phyloP scores from a whole-genome alignment of 2,113 vertebrate species.

The Ibidorhyncha struthersii region DNA sequence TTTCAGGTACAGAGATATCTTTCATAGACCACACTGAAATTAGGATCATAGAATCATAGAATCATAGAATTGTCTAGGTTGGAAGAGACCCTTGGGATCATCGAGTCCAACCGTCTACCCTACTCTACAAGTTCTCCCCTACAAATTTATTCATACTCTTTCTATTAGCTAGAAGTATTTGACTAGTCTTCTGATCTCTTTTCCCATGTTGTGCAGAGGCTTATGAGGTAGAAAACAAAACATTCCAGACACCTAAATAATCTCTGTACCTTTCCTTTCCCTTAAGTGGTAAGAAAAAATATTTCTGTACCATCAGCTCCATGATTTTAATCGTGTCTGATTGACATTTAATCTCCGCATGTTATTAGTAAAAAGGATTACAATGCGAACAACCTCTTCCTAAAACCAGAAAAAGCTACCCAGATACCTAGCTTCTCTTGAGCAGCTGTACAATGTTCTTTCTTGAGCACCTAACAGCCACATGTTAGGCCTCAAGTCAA shows the following conservation, averaged over 20 bases:
- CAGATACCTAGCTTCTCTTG: not conserved
- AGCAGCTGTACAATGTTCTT: not conserved
- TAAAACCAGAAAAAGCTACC: not conserved
- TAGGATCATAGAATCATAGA: too few species aligned
- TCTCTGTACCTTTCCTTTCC: not conserved
- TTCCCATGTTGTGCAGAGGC: not conserved
- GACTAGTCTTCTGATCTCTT: not conserved
- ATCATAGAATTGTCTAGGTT: too few species aligned
- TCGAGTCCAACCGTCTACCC: too few species aligned
- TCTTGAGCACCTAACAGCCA: not conserved
- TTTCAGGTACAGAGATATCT: not conserved
- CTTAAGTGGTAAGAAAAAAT: not conserved
- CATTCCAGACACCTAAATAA: not conserved
- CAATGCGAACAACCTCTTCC: not conserved
- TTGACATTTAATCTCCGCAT: not conserved
- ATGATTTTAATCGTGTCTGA: not conserved
- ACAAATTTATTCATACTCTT: accelerated
- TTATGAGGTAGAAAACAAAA: not conserved
- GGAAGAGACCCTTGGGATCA: too few species aligned
- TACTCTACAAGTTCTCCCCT: too few species aligned
- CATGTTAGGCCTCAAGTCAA: not conserved
- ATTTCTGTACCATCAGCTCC: not conserved
- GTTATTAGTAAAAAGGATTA: not conserved
- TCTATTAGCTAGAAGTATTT: not conserved
- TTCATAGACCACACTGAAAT: accelerated